These are phyloP conservation scores for Taenaris catops DNA, from an alignment of 2,888 invertebrate genomes.

Conservation along the genomic window DNA sequence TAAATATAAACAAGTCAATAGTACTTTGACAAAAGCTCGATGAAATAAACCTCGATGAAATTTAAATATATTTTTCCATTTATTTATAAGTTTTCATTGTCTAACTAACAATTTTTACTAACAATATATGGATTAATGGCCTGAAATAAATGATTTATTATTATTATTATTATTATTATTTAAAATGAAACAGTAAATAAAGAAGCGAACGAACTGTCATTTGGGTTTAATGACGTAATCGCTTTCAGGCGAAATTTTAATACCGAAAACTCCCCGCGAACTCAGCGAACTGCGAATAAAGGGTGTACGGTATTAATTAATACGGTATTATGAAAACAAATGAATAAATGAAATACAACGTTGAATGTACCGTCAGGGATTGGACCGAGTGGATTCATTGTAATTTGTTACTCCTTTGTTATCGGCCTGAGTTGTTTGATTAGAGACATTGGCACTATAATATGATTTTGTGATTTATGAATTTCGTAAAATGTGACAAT, in stretches of 20 bases:
- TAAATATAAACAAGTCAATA: no score
- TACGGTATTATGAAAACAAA: slow-evolving; percentile 45
- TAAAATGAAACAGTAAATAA: no score
- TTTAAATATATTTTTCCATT: no score
- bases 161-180: no score
- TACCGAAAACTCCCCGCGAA: slow-evolving; percentile 10
- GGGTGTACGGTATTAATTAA: slow-evolving; percentile 35
- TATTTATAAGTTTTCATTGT: no score
- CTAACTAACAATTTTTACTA: no score
- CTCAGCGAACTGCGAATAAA: slow-evolving; percentile 20
- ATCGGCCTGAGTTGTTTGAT: slow-evolving; percentile 3
- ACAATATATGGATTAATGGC: no score
- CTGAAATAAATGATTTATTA: no score
- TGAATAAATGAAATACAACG: slow-evolving; percentile 33
- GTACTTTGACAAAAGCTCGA: no score
- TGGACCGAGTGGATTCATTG: slow-evolving; percentile 5
- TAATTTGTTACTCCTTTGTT: slow-evolving; percentile 5
- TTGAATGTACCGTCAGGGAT: slow-evolving; percentile 8
- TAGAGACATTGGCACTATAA: background rate
- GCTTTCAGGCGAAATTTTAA: slow-evolving; percentile 17
- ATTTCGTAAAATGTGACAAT: background rate
- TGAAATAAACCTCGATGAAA: no score
- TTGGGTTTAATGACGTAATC: slow-evolving; percentile 17
- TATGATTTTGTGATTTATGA: slow-evolving; percentile 4
- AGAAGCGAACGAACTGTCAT: no score